Evolutionary conservation across 2,888 invertebrate genomes (phyloP).

Genomic region (Aspidiotus destructor): DNA sequence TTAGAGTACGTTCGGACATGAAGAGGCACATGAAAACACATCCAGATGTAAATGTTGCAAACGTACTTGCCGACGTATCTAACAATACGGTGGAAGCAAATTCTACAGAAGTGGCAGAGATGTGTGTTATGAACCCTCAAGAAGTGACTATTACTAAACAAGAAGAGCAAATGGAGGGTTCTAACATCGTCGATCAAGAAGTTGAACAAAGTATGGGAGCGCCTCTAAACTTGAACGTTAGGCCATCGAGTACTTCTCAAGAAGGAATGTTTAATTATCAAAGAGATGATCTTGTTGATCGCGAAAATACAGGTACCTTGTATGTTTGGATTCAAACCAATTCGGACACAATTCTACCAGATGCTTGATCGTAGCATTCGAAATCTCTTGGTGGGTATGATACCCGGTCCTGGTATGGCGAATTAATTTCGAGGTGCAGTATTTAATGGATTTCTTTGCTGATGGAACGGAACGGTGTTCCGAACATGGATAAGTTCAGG

Average conservation of each 20-base stretch:
- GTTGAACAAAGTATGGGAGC: slow-evolving; percentile 22
- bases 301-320: slow-evolving; percentile 38
- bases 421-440: too few relatives aligned
- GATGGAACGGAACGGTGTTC: too few relatives aligned
- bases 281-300: slow-evolving; percentile 36
- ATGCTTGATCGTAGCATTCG: slow-evolving; percentile 35
- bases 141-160: slow-evolving; percentile 11
- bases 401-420: too few relatives aligned
- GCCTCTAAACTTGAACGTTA: slow-evolving; percentile 38
- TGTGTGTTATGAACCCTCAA: slow-evolving; percentile 6
- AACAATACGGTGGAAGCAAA: slow-evolving; percentile 14
- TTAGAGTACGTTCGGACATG: slow-evolving; percentile 73
- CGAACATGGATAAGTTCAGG: too few relatives aligned
- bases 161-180: background rate
- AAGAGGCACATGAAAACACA: slow-evolving; percentile 70
- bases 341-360: slow-evolving; percentile 37
- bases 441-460: too few relatives aligned
- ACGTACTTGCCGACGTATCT: slow-evolving; percentile 15
- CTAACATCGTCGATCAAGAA: slow-evolving; percentile 16
- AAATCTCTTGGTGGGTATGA: background rate
- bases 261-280: slow-evolving; percentile 34
- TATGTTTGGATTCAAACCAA: slow-evolving; percentile 39
- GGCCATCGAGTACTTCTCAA: slow-evolving; percentile 35
- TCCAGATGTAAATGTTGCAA: slow-evolving; percentile 39
- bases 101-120: slow-evolving; percentile 14